phyloP scores from a whole-genome alignment of 2,797 vertebrate species.

The Tenualosa ilisha region DNA sequence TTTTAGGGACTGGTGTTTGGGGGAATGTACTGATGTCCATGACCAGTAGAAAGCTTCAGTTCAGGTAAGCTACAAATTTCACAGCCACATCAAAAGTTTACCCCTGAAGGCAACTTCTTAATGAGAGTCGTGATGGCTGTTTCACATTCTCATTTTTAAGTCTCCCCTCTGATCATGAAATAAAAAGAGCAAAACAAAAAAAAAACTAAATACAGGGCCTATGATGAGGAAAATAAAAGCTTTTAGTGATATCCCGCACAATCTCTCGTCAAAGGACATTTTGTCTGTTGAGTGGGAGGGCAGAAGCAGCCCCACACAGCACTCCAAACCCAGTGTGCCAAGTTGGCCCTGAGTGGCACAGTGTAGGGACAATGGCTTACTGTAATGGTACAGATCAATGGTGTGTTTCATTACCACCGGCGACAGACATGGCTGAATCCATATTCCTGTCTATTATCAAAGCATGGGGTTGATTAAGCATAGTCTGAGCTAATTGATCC shows the following conservation, averaged over 20 bases:
- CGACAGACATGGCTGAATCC: constrained; percentile 42
- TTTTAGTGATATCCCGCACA: not conserved
- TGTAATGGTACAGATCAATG: constrained; percentile 51
- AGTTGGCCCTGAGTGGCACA: constrained; percentile 1
- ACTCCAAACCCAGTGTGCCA: not conserved
- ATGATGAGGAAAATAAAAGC: not conserved
- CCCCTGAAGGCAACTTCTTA: not conserved
- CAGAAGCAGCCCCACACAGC: not conserved
- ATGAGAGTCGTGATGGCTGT: not conserved
- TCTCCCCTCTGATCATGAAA: not conserved
- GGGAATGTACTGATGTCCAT: too few relatives aligned
- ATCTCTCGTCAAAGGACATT: not conserved
- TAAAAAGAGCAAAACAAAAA: not conserved
- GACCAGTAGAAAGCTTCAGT: too few relatives aligned
- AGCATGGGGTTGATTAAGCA: constrained; percentile 40
- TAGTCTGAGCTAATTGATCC: constrained; percentile 35
- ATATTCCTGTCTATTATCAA: constrained; percentile 47
- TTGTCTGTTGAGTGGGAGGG: not conserved
- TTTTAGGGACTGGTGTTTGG: too few relatives aligned
- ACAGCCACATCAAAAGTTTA: not conserved
- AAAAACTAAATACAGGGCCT: not conserved
- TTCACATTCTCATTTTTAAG: not conserved
- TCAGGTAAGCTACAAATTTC: not conserved
- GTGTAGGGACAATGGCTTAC: constrained; percentile 46
- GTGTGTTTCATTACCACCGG: constrained; percentile 43